Base-by-base conservation (phyloP, 2,888 invertebrate genomes). In the Hermodice carunculata region DNA sequence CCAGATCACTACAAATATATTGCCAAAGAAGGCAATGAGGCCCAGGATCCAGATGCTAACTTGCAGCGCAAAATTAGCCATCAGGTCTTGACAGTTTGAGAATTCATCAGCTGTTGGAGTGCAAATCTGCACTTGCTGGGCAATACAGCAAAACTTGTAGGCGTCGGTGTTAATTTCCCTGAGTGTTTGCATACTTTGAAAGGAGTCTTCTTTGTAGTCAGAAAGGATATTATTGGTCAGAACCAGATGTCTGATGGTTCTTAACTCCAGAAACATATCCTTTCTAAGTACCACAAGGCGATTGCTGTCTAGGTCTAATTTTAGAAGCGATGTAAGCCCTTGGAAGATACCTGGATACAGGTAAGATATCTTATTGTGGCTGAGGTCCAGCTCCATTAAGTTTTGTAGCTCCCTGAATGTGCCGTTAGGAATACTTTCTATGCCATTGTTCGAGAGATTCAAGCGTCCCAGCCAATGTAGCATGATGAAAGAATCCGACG, bases 21-120 rank as follows among this genome's bases (percentile, higher is more conserved):
- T 90, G n/a, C 90, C 90, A 4, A 87, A 84, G 59, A 89, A 88
- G 6, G 89, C 90, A 32, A 90, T 82, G 2, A 87, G 76, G 5
- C 89, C 90, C 88, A 90, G 89, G 4, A 89, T 82, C 90, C 90
- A 90, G 29, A 90, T 90, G 73, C 90, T 89, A 76, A 17, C 76
- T 77, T 71, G 67, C 28, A 68, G 32, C 3, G 66, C 28, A n/a
- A 19, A 32, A 34, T 67, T 61, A 17, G 61, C 67, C 44, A 67
- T 37, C 11, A 67, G 57, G 44, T 67, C 67, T 26, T 67, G 58
- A 51, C 67, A 67, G 24, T 37, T 43, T 24, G 69, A 70, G 24
- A 64, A 69, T 31, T 44, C 52, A 37, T 54, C 61, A 4, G 56
- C 22, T 37, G 61, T 34, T 29, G 67, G 69, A 37, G 54, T 52